phyloP scores from a whole-genome alignment of 2,113 vertebrate genomes.

The Symphodus melops region DNA sequence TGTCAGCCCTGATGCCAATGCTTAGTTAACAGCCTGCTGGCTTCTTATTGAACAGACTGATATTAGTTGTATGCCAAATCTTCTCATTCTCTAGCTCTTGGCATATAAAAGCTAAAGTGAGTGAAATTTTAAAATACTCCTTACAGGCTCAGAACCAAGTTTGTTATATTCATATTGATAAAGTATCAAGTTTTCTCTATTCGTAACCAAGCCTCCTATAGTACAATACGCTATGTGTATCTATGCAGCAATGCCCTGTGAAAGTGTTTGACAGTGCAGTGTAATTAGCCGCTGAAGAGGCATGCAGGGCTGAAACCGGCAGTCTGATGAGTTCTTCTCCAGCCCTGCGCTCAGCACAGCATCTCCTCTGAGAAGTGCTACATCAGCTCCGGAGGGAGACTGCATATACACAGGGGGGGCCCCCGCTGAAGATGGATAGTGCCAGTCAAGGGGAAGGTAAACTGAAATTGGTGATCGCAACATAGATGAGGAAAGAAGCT shows the following conservation, averaged over 20 bases:
- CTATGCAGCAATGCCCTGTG: not conserved
- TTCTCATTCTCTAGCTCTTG: not conserved
- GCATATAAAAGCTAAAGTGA: not conserved
- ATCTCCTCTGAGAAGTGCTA: slow-evolving; percentile 69
- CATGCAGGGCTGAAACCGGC: slow-evolving; percentile 32
- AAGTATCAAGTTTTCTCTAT: not conserved
- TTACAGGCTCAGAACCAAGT: not conserved
- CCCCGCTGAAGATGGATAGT: slow-evolving; percentile 64
- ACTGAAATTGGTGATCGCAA: slow-evolving; percentile 64
- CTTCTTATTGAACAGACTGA: not conserved
- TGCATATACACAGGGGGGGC: slow-evolving; percentile 24
- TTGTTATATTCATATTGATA: slow-evolving; percentile 1
- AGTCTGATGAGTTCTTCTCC: slow-evolving; percentile 50
- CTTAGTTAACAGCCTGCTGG: not conserved
- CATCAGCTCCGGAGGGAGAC: slow-evolving; percentile 72
- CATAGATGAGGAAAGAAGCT: slow-evolving; percentile 33
- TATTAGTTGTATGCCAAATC: not conserved
- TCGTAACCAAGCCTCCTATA: not conserved
- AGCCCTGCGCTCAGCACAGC: slow-evolving; percentile 45
- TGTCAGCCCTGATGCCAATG: not conserved
- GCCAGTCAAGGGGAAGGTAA: slow-evolving; percentile 64
- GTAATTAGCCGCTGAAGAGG: slow-evolving; percentile 60
- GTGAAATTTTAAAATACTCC: not conserved
- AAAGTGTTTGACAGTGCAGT: slow-evolving; percentile 37
- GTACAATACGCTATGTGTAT: not conserved